phyloP scores from a whole-genome alignment of 1,140 invertebrate genomes.

The Drosophila cardini region DNA sequence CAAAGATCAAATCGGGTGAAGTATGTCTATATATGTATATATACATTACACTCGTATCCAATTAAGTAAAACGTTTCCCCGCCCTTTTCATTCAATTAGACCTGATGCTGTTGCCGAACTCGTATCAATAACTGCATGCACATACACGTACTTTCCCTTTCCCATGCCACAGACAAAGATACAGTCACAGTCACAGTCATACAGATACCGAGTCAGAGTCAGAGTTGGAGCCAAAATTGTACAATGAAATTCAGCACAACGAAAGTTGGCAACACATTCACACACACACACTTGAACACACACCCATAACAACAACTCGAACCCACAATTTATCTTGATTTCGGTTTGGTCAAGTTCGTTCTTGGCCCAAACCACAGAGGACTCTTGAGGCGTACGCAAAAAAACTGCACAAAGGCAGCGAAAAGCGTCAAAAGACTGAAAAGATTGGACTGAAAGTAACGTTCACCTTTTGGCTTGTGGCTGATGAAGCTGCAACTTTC shows the following conservation, averaged over 20 bases:
- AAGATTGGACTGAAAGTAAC: background rate
- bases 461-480: constrained; percentile 27
- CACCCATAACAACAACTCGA: constrained; percentile 41
- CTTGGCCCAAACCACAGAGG: constrained; percentile 31
- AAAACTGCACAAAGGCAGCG: constrained; percentile 38
- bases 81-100: constrained; percentile 73
- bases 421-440: background rate
- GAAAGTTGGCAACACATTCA: constrained; percentile 63
- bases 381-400: constrained; percentile 39
- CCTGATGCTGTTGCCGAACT: constrained; percentile 37
- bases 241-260: constrained; percentile 81
- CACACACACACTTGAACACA: constrained; percentile 25
- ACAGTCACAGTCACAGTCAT: constrained; percentile 13
- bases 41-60: constrained; percentile 39
- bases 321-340: constrained; percentile 70
- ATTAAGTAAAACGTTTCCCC: constrained; percentile 73
- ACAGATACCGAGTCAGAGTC: background rate
- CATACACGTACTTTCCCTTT: constrained; percentile 70
- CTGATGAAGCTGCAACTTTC: constrained; percentile 46
- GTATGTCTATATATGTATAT: background rate
- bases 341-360: constrained; percentile 56
- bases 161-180: constrained; percentile 46
- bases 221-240: constrained; percentile 58
- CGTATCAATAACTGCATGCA: constrained; percentile 74
- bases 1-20: constrained; percentile 32